A percentile compares a stretch with the other conserved stretches of the same genome.
These are phyloP conservation scores for Eupithecia centaureata DNA, from an alignment of 2,888 invertebrate genomes.

Conservation along the genomic window DNA sequence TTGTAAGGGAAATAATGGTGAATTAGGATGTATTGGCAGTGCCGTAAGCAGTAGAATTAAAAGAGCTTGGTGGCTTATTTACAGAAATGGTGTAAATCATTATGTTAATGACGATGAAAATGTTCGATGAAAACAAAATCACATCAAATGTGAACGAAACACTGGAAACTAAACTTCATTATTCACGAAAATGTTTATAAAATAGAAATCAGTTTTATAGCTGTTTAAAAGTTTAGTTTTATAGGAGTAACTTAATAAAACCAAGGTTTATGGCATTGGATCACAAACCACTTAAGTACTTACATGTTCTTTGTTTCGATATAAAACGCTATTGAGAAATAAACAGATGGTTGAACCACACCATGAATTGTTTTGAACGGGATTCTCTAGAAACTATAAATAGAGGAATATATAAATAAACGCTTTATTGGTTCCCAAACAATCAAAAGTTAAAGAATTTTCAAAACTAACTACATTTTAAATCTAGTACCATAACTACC, in stretches of 20 bases:
- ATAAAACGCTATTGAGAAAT: conserved; percentile 17
- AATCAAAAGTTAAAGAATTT: no score
- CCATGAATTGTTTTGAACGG: conserved; percentile 4
- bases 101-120: not conserved
- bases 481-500: no score
- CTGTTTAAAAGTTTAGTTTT: conserved; percentile 32
- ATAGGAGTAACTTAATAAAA: conserved; percentile 35
- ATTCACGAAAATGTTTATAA: conserved; percentile 24
- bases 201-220: conserved; percentile 31
- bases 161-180: conserved; percentile 5
- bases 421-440: not conserved
- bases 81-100: not conserved
- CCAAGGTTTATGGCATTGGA: conserved; percentile 28
- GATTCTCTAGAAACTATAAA: not conserved
- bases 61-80: not conserved
- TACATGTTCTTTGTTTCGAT: conserved; percentile 30
- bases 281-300: conserved; percentile 24
- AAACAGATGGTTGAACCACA: conserved; percentile 15
- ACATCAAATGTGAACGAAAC: not conserved
- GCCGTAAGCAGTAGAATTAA: not conserved
- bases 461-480: no score
- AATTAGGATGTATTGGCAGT: not conserved
- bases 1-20: not conserved
- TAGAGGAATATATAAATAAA: not conserved
- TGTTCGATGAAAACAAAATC: not conserved